Base-by-base conservation (phyloP, 2,113 vertebrate genomes). In the Xenopus laevis region DNA sequence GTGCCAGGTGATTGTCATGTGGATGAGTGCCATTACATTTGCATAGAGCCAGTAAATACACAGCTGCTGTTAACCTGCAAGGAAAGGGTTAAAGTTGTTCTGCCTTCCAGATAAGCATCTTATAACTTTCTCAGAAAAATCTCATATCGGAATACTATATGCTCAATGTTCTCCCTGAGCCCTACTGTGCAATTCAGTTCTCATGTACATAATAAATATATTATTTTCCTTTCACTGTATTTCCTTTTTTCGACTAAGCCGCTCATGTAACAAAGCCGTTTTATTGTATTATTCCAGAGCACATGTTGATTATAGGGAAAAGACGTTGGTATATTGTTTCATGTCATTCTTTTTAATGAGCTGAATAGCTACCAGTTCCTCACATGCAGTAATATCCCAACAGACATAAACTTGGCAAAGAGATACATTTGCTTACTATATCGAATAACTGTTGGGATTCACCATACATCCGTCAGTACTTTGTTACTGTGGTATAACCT, bases 241-340 rank as follows among this genome's bases (percentile, higher is more conserved):
- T 67, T 67, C 44, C 65, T 67, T 27, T 67, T 67, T 65, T 3
- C 8, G 59, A n/a, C 68, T 53, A 23, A 68, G 0, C 11, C 68
- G 18, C 23, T 80, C n/a, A 15, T 62, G 3, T 27, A 78, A 72
- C 7, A 66, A 65, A 68, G 13, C 21, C 65, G 0, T 59, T 53
- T 76, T 76, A 76, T 76, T 69, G 73, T 76, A 40, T 76, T 76
- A 63, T 76, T 76, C 58, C 65, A 76, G 73, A 69, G 45, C 66
- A 55, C 58, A 62, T 45, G 68, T 69, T 69, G 68, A 76, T 20
- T 70, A 76, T 58, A 55, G 63, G 46, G 66, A 76, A 55, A 66
- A 76, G 69, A 46, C 30, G 46, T 71, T 55, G 44, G 66, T 76
- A 76, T 76, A 76, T 76, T 76, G 73, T 76, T 76, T 76, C 73